phyloP scores from a whole-genome alignment of 2,797 vertebrate genomes.

The Australoheros facetus region DNA sequence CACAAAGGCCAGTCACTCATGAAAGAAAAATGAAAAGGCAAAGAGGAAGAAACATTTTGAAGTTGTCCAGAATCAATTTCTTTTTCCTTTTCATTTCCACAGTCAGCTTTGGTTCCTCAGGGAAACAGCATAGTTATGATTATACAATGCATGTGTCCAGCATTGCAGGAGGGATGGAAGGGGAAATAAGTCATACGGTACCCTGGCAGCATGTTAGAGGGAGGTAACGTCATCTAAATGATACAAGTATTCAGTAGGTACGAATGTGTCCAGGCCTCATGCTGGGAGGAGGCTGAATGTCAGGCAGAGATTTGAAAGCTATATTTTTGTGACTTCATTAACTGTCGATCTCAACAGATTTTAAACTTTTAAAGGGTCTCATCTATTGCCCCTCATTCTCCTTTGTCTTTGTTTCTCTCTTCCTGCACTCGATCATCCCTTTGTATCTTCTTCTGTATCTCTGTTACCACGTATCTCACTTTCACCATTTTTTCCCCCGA shows the following conservation, averaged over 20 bases:
- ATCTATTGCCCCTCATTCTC: slow-evolving; percentile 21
- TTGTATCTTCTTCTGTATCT: slow-evolving; percentile 30
- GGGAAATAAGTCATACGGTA: slow-evolving; percentile 56
- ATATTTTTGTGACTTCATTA: slow-evolving; percentile 10
- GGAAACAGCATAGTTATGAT: slow-evolving; percentile 53
- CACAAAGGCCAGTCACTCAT: background rate
- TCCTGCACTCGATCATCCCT: background rate
- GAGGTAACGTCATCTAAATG: slow-evolving; percentile 66
- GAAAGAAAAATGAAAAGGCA: slow-evolving; percentile 10
- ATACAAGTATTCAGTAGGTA: slow-evolving; percentile 65
- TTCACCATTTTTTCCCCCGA: slow-evolving; percentile 8
- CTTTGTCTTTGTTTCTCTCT: slow-evolving; percentile 16
- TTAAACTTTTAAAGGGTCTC: slow-evolving; percentile 18
- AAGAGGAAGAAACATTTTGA: slow-evolving; percentile 3
- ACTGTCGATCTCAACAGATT: slow-evolving; percentile 25
- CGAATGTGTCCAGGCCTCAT: slow-evolving; percentile 58
- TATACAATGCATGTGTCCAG: slow-evolving; percentile 56
- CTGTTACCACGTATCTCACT: slow-evolving; percentile 2
- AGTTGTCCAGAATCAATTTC: slow-evolving; percentile 14
- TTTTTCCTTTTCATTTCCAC: slow-evolving; percentile 23
- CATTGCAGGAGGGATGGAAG: slow-evolving; percentile 49
- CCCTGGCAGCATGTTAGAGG: slow-evolving; percentile 64
- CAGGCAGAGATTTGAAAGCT: slow-evolving; percentile 22
- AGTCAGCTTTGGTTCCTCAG: slow-evolving; percentile 25
- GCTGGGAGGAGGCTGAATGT: slow-evolving; percentile 19